Base-by-base conservation (phyloP, 2,797 vertebrate genomes). In the Enteromius viviparus region DNA sequence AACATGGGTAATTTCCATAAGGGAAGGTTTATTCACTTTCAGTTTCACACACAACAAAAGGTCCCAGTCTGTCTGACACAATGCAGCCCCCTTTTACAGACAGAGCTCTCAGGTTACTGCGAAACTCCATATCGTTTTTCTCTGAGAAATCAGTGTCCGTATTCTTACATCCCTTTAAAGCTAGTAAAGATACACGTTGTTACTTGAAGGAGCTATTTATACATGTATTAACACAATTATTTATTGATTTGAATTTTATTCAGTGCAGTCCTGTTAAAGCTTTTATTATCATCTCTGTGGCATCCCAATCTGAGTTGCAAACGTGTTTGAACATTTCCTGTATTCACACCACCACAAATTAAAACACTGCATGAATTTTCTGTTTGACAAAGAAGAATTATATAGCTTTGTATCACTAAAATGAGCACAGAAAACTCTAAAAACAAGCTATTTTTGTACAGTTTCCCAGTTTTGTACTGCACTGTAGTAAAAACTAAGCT, bases 401-500 rank as follows among this genome's bases (percentile, higher is more conserved):
- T 29, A n/a, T 21, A 58, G n/a, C 4, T 72, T 34, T 49, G 8
- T 23, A 10, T 1, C 4, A 45, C 58, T 65, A 49, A 47, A 64
- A 21, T 10, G 15, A 6, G 23, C 11, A 26, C 58, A 29, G 37
- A 62, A 6, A 23, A 62, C 58, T 12, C 58, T 14, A 0, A 62
- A 62, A 29, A 12, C 2, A 26, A 23, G 37, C 3, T 29, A 14
- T 60, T 15, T 15, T 12, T 75, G 6, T 14, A 14, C 5, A 74
- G 15, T n/a, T 29, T 19, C 69, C 49, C 12, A 51, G 70, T 21
- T 66, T 55, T 53, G 14, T 21, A 80, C 40, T 47, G 17, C 6
- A 15, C 77, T 89, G 76, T 34, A 85, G 66, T 83, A 58, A 84
- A 49, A 86, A 42, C 84, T 53, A 5, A 81, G 7, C 81, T 88